Percentiles rank a stretch among this genome's conserved stretches.
phyloP scores from a whole-genome alignment of 2,888 invertebrate genomes.

The Pammene fasciana region DNA sequence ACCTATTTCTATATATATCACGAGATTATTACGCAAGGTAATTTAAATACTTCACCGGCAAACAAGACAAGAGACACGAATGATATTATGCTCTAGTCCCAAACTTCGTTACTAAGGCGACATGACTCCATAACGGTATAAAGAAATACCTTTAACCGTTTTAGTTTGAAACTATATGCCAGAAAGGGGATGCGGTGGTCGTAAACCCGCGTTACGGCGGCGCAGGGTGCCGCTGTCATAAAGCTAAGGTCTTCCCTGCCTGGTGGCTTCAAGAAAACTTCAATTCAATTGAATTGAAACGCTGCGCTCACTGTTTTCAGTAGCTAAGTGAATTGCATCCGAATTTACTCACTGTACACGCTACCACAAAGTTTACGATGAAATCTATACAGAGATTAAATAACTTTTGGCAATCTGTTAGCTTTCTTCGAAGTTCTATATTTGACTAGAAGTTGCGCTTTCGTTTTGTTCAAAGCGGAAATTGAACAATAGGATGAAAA shows the following conservation, averaged over 20 bases:
- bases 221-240: conserved; percentile 70
- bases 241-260: conserved; percentile 59
- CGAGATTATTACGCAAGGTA: background rate
- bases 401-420: conserved; percentile 41
- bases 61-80: background rate
- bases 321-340: conserved; percentile 44
- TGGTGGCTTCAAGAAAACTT: conserved; percentile 39
- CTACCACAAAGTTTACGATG: conserved; percentile 34
- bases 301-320: conserved; percentile 47
- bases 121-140: conserved; percentile 55
- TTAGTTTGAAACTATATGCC: conserved; percentile 68
- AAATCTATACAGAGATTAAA: conserved; percentile 42
- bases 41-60: no score
- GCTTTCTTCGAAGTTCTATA: conserved; percentile 29
- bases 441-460: conserved; percentile 7
- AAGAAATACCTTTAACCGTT: conserved; percentile 54
- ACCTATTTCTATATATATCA: background rate
- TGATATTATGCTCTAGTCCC: background rate
- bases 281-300: conserved; percentile 62
- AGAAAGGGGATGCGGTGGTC: conserved; percentile 66
- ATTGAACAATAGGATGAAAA: background rate
- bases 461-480: background rate
- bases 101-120: conserved; percentile 34
- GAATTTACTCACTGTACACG: conserved; percentile 36
- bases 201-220: conserved; percentile 67